These are phyloP conservation scores for Pomacea maculata DNA, from an alignment of 1,140 invertebrate genomes.

Conservation along the genomic window DNA sequence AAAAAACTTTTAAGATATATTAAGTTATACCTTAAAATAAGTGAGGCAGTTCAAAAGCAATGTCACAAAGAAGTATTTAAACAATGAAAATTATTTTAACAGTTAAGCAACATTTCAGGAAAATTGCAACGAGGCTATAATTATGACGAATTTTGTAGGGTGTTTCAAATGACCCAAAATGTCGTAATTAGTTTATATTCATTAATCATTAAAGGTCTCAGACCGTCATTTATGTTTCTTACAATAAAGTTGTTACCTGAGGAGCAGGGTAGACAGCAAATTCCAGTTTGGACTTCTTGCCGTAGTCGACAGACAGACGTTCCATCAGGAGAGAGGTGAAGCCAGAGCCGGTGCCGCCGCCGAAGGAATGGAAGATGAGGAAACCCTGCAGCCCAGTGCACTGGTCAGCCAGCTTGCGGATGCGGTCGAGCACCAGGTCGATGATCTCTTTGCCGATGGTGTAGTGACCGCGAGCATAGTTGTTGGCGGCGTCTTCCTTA, in stretches of 20 bases:
- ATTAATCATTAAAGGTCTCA: too few species aligned
- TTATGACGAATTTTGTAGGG: too few species aligned
- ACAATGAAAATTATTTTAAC: too few species aligned
- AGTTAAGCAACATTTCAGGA: too few species aligned
- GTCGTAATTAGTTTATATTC: too few species aligned
- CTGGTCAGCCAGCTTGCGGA: slow-evolving; percentile 47
- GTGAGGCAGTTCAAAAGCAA: too few species aligned
- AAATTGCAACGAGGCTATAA: too few species aligned
- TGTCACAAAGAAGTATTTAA: too few species aligned
- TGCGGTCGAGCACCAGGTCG: slow-evolving; percentile 61
- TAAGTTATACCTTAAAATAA: too few species aligned
- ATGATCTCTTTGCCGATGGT: slow-evolving; percentile 64
- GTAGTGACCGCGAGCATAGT: slow-evolving; percentile 53
- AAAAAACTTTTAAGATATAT: too few species aligned
- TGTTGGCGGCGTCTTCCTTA: slow-evolving; percentile 69
- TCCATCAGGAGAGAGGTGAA: slow-evolving; percentile 22
- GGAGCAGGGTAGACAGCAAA: slow-evolving; percentile 90
- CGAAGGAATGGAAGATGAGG: slow-evolving; percentile 63
- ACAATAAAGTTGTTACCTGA: slow-evolving; percentile 63
- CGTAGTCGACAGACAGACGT: slow-evolving; percentile 15
- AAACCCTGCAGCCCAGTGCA: slow-evolving; percentile 64
- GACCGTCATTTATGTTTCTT: neutral
- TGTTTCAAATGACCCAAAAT: too few species aligned
- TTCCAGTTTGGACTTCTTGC: slow-evolving; percentile 66
- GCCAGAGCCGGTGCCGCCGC: slow-evolving; percentile 14